Evolutionary conservation across 1,140 invertebrate species (phyloP).

Genomic region (Cotesia typhae): DNA sequence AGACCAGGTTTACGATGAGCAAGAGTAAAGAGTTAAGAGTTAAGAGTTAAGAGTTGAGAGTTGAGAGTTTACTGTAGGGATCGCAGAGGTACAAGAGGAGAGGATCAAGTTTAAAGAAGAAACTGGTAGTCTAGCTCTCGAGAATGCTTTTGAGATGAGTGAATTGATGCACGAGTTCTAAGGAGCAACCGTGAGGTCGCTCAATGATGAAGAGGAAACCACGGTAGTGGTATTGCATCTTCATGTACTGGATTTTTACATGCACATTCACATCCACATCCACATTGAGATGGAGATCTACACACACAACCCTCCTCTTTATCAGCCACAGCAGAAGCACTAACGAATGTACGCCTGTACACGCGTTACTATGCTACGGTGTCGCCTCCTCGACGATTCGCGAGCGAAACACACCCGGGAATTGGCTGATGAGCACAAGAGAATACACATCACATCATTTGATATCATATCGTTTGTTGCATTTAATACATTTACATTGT

Average conservation of each 20-base stretch:
- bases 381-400: slow-evolving; percentile 45
- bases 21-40: not conserved
- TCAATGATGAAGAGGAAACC: slow-evolving; percentile 34
- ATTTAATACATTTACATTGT: not conserved
- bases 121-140: slow-evolving; percentile 2
- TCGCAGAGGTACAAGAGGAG: slow-evolving; percentile 32
- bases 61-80: no score
- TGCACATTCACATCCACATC: no score
- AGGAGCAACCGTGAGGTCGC: no score
- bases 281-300: not conserved
- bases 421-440: slow-evolving; percentile 11
- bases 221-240: slow-evolving; percentile 44
- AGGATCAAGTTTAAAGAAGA: slow-evolving; percentile 29
- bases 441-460: not conserved
- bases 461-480: no score
- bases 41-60: not conserved
- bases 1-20: slow-evolving; percentile 25
- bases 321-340: no score
- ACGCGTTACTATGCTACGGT: slow-evolving; percentile 62
- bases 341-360: slow-evolving; percentile 14
- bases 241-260: slow-evolving; percentile 21
- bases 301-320: not conserved
- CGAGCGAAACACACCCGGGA: slow-evolving; percentile 33
- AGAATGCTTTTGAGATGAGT: slow-evolving; percentile 19
- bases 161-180: not conserved